Evolutionary conservation across 2,888 invertebrate genomes (phyloP), one percentile per base, ranked within the genome.

Genomic region (Beris chalybata): DNA sequence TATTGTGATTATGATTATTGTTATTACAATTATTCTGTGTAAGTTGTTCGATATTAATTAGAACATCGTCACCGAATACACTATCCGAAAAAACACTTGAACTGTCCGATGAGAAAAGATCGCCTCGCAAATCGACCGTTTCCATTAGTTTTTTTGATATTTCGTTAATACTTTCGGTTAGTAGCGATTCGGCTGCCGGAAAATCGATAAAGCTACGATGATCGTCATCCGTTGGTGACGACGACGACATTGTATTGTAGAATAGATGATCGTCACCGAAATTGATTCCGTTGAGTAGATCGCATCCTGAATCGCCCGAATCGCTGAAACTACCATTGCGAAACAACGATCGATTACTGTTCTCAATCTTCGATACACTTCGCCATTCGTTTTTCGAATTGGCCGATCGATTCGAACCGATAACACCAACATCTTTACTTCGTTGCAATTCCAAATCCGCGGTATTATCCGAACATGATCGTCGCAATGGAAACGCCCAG

Each of bases 141-240:
- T 80, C 80, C 73, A 80, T 79, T 55, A 80, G 74, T 74, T 79
- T 80, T 66, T 78, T 78, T 31, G 81, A 81, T 70, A 80, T 80
- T 74, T 80, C 80, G 69, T 79, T 81, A 67, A 80, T 80, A 67
- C 79, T 79, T 70, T 77, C 78, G 54, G 77, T 77, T 29, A 80
- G 72, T 56, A 81, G 71, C n/a, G 78, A 76, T 69, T 80, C 76
- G 2, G 76, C 76, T 15, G 75, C 74, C 38, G 73, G 73, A 54
- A 70, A 69, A 53, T 70, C 44, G 11, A 65, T 50, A 30, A 65
- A 65, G 55, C 58, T 53, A 6, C 45, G 58, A 57, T 61, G 11
- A 31, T 66, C 66, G 53, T 56, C 12, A 31, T 66, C 66, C 29
- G 52, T 54, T n/a, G 44, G 44, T 2, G 65, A 50, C 22, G 65